Conservation (phyloP, 2,113 vertebrate genomes). For the Nansenia antarctica region DNA sequence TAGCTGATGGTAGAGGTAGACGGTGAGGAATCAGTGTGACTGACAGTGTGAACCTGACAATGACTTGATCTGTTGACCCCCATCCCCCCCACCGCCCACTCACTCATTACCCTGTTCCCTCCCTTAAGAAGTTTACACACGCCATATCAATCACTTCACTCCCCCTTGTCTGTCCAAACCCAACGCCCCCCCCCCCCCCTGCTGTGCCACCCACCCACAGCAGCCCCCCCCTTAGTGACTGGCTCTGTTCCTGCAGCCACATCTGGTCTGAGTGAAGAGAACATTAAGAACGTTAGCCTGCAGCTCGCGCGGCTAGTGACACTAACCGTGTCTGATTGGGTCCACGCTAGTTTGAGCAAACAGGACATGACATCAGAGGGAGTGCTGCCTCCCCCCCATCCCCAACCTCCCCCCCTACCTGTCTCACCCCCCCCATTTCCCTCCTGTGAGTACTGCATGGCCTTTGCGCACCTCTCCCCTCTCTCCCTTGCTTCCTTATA, state of each 20-base stretch:
- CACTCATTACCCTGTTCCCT: slow-evolving; percentile 28
- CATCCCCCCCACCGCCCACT: slow-evolving; percentile 26
- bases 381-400: background rate
- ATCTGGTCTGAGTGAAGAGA: slow-evolving; percentile 54
- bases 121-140: background rate
- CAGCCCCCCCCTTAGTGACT: slow-evolving; percentile 32
- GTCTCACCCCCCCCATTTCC: background rate
- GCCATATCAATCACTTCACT: slow-evolving; percentile 29
- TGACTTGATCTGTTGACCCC: slow-evolving; percentile 55
- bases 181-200: slow-evolving; percentile 9
- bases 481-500: background rate
- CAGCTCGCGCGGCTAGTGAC: background rate
- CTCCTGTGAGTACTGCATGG: background rate
- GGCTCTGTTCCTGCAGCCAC: slow-evolving; percentile 59
- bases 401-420: background rate
- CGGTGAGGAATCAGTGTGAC: too few species aligned
- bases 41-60: slow-evolving; percentile 24
- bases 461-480: background rate
- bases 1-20: too few species aligned
- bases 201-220: slow-evolving; percentile 10
- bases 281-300: background rate
- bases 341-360: background rate
- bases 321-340: background rate
- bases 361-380: background rate
- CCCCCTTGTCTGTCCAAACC: background rate